phyloP scores from a whole-genome alignment of 2,797 vertebrate genomes.

The Girardinus metallicus region DNA sequence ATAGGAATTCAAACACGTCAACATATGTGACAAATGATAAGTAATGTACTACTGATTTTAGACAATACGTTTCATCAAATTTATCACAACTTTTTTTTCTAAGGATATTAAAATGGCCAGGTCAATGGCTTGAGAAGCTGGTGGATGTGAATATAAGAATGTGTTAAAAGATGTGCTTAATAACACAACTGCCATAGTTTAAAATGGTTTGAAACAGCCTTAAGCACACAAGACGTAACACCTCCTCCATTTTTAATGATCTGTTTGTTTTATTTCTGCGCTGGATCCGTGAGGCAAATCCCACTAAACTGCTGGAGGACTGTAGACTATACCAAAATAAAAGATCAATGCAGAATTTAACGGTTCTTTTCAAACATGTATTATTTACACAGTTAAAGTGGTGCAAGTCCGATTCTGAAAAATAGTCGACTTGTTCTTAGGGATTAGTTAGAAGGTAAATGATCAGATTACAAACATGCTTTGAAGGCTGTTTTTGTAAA shows the following conservation, averaged over 20 bases:
- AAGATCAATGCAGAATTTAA: background rate
- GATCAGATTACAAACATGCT: background rate
- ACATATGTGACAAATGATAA: background rate
- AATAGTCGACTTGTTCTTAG: background rate
- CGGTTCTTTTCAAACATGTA: background rate
- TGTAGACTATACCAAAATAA: background rate
- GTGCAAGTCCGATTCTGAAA: background rate
- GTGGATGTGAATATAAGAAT: background rate
- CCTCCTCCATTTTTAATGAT: background rate
- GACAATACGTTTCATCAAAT: background rate
- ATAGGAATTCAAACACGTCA: background rate
- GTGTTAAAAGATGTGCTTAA: background rate
- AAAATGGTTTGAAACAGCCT: background rate
- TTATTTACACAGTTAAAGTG: background rate
- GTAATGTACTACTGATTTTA: background rate
- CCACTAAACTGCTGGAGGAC: background rate
- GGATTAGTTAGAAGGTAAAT: background rate
- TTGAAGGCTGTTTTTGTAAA: background rate
- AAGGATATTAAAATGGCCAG: background rate
- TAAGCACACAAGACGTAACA: background rate
- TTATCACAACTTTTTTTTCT: background rate
- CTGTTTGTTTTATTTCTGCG: background rate
- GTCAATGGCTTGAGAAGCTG: background rate
- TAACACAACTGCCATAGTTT: background rate
- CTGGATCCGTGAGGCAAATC: background rate